Conservation (phyloP, 2,113 vertebrate genomes). For the Apistogramma diplotaenia region DNA sequence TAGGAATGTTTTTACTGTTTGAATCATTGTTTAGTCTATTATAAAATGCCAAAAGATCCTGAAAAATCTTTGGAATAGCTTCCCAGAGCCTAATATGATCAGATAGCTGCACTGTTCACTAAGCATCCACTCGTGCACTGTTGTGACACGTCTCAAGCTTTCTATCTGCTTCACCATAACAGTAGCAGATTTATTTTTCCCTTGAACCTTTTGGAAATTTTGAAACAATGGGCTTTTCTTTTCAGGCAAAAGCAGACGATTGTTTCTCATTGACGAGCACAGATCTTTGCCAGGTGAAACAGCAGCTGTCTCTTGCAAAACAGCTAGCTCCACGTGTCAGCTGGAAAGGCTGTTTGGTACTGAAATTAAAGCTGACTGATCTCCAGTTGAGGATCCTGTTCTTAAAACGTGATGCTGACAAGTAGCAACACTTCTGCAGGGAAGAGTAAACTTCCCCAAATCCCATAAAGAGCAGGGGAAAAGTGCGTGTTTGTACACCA, state of each 20-base stretch:
- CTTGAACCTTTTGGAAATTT: neutral
- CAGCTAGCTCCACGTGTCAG: neutral
- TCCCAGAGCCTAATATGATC: neutral
- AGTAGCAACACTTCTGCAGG: neutral
- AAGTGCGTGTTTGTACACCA: neutral
- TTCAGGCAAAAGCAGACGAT: neutral
- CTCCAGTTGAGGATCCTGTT: neutral
- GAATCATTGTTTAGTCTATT: neutral
- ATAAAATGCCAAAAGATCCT: neutral
- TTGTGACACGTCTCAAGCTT: neutral
- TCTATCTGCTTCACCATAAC: neutral
- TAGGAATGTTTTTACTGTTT: neutral
- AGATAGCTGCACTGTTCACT: neutral
- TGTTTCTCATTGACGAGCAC: neutral
- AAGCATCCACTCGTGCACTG: neutral
- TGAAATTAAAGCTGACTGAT: neutral
- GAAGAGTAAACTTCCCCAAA: neutral
- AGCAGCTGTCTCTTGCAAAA: neutral
- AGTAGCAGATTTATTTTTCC: neutral
- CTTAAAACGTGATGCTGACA: neutral
- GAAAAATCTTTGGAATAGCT: neutral
- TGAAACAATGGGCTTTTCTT: neutral
- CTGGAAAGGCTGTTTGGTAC: neutral
- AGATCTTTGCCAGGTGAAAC: neutral
- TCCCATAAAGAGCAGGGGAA: neutral